Base-by-base conservation (phyloP, 1,140 invertebrate species). In the Samia ricini region DNA sequence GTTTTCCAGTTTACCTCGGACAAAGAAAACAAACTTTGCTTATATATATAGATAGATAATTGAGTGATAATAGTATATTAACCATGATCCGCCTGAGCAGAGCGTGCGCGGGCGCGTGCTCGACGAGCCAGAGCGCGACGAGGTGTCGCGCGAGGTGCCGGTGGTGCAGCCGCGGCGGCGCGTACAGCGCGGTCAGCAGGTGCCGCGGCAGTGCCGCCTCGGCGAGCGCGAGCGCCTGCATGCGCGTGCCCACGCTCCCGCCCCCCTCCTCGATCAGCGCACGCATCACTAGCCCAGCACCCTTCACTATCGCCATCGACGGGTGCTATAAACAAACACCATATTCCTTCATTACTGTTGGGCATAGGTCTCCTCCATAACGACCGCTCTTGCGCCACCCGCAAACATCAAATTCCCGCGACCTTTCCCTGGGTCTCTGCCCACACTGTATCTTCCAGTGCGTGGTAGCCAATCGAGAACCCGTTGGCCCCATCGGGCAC, bases 181-280 rank as follows among this genome's bases (percentile, higher is more conserved):
- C 78, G 85, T 98, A 99, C 61, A 99, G 93, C 52, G 98, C 97
- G 51, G 97, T 95, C 56, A 98, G 91, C 59, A 99, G 91, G 91
- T 99, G 99, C 7, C 97, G 93, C 8, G 98, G 97, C 63, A 99
- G 90, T 0, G 99, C 98, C n/a, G 98, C 98, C 92, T 99, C 99
- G 7, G 97, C 97, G 52, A 99, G 89, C 6, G 99, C 97, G 60
- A 99, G 91, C 56, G 97, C 95, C 91, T 99, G 99, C 98, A 99
- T 99, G 76, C 95, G 94, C 23, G 95, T 93, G 12, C 98, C 97
- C 50, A 99, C 95, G 75, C 97, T 96, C 36, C 94, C 93, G 58
- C 97, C 95, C 10, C 98, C 98, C 91, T 99, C 99, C 91, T 99
- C 99, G 69, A 99, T 99, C 18, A 99, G 95, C 19, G 99, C 98